A percentile compares a stretch with the other conserved stretches of the same genome.
phyloP scores from a whole-genome alignment of 2,797 vertebrate species.

The Argyrosomus regius region DNA sequence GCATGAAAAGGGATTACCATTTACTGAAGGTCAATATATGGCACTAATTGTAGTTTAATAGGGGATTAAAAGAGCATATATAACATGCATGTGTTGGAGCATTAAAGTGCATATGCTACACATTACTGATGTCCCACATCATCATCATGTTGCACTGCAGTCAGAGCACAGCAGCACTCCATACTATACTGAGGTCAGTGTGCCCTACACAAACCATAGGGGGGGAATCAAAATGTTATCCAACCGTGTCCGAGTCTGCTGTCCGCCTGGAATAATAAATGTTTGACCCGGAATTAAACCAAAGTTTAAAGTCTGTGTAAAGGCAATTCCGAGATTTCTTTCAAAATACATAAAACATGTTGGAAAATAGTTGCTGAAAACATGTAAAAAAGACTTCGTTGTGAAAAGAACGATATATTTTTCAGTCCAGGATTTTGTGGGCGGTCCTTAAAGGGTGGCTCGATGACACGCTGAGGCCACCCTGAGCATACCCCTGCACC shows the following conservation, averaged over 20 bases:
- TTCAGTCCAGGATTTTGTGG: too few relatives aligned
- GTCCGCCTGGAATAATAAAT: not conserved
- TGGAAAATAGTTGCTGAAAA: too few relatives aligned
- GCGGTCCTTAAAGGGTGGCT: too few relatives aligned
- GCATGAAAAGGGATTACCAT: conserved; percentile 50
- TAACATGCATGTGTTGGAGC: not conserved
- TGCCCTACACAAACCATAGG: not conserved
- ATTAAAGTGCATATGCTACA: conserved; percentile 14
- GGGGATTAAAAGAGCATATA: conserved; percentile 5
- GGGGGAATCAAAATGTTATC: not conserved
- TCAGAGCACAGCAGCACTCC: not conserved
- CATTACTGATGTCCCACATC: conserved; percentile 4
- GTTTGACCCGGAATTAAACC: not conserved
- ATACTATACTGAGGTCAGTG: not conserved
- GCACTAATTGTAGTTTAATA: conserved; percentile 30
- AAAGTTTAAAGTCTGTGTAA: too few relatives aligned
- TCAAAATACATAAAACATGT: too few relatives aligned
- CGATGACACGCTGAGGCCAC: too few relatives aligned
- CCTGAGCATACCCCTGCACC: too few relatives aligned
- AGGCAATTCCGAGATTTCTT: too few relatives aligned
- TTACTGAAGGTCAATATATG: conserved; percentile 58
- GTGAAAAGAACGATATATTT: too few relatives aligned
- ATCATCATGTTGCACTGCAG: not conserved
- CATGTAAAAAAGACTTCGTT: too few relatives aligned
- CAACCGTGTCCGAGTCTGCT: not conserved